These are phyloP conservation scores for Acheta domesticus DNA, from an alignment of 2,888 invertebrate species.

Conservation along the genomic window DNA sequence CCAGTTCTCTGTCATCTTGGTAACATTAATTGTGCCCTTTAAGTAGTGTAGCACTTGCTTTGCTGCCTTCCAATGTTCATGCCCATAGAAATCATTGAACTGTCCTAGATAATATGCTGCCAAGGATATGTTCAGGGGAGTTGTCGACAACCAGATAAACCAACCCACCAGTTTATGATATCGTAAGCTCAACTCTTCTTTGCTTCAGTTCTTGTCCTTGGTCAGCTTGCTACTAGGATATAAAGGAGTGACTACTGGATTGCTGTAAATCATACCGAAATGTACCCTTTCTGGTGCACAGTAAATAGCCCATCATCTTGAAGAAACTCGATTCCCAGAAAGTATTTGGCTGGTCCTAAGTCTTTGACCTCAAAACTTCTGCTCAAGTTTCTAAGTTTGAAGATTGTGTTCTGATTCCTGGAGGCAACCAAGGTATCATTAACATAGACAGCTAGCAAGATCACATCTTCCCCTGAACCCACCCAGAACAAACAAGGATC, in stretches of 20 bases:
- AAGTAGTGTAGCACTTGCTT: conserved; percentile 43
- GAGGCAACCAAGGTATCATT: neutral
- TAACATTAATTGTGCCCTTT: conserved; percentile 37
- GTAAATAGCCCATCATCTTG: neutral
- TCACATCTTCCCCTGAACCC: neutral
- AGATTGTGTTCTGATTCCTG: neutral
- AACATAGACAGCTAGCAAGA: neutral
- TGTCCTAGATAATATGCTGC: neutral
- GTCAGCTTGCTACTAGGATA: neutral
- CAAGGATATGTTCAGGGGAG: neutral
- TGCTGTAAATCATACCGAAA: neutral
- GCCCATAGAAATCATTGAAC: neutral
- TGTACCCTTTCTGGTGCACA: neutral
- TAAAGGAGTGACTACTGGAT: neutral
- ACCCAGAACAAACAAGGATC: neutral
- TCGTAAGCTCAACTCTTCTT: neutral
- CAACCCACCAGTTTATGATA: conserved; percentile 35
- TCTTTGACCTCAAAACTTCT: neutral
- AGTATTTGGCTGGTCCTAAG: neutral
- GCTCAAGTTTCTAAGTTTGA: neutral
- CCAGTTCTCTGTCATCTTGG: neutral
- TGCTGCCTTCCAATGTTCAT: conserved; percentile 40
- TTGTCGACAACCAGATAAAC: conserved; percentile 26
- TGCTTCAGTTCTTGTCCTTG: neutral
- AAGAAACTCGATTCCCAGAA: neutral